Percentiles rank a stretch among this genome's conserved stretches.
phyloP scores from a whole-genome alignment of 2,113 vertebrate species.

The Callionymus lyra region DNA sequence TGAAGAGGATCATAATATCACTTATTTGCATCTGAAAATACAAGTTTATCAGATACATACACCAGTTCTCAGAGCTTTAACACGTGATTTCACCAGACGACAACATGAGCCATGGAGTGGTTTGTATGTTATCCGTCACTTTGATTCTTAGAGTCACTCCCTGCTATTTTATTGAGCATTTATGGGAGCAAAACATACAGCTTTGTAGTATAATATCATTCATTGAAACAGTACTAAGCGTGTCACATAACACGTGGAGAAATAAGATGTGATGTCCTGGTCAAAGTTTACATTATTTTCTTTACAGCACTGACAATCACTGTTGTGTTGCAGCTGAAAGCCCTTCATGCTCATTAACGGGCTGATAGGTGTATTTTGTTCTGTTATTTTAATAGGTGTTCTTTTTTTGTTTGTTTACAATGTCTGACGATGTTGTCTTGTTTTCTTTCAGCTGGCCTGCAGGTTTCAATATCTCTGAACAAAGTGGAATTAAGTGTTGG shows the following conservation, averaged over 20 bases:
- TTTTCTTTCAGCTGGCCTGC: conserved; percentile 75
- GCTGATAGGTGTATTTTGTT: too few species aligned
- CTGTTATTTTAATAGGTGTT: too few species aligned
- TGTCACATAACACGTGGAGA: conserved; percentile 23
- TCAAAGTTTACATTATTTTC: too few species aligned
- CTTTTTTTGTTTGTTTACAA: too few species aligned
- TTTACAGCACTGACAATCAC: conserved; percentile 4
- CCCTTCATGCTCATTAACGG: too few species aligned
- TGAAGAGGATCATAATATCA: too few species aligned
- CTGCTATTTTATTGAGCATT: not conserved
- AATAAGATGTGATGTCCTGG: too few species aligned
- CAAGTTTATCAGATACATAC: too few species aligned
- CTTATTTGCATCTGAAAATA: too few species aligned
- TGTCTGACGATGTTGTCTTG: not conserved
- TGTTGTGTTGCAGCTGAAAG: conserved; percentile 4
- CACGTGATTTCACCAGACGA: not conserved
- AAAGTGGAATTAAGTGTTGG: conserved; percentile 97
- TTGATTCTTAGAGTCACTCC: conserved; percentile 3
- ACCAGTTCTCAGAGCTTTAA: too few species aligned
- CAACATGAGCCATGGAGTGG: not conserved
- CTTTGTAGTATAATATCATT: not conserved
- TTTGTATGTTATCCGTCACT: conserved; percentile 6
- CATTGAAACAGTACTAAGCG: conserved; percentile 23
- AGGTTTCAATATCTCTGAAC: conserved; percentile 94
- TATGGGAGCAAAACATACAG: conserved; percentile 8